Percentiles rank a stretch among this genome's conserved stretches.
phyloP scores from a whole-genome alignment of 2,888 invertebrate species.

The Physocephala rufipes region DNA sequence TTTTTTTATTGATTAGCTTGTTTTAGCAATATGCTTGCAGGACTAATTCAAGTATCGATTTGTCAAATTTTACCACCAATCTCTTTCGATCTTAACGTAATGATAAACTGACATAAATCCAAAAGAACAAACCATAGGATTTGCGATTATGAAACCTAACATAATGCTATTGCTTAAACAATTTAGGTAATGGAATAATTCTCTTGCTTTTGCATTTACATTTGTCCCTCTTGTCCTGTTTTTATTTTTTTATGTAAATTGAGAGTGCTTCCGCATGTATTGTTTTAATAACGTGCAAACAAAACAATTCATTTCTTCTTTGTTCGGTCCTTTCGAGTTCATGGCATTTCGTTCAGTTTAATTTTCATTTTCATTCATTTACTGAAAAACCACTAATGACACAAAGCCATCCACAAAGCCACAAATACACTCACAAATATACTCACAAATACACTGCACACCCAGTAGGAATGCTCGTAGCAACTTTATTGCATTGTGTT shows the following conservation, averaged over 20 bases:
- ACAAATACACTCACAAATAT: background rate
- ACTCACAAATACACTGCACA: background rate
- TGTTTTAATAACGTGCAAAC: too few species aligned
- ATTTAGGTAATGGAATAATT: too few species aligned
- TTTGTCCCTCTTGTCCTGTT: too few species aligned
- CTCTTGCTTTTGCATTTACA: too few species aligned
- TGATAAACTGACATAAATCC: too few species aligned
- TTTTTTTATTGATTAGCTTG: background rate
- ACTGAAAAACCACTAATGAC: constrained; percentile 16
- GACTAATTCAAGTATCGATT: background rate
- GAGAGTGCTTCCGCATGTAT: too few species aligned
- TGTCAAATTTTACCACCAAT: background rate
- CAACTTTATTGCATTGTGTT: too few species aligned
- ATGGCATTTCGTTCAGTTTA: background rate
- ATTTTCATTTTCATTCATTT: background rate
- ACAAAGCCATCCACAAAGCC: background rate
- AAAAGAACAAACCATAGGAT: too few species aligned
- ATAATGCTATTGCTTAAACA: too few species aligned
- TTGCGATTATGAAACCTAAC: too few species aligned
- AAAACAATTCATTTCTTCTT: too few species aligned
- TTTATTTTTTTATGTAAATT: too few species aligned
- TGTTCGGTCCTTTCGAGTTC: background rate
- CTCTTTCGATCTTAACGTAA: background rate
- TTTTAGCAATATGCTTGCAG: background rate
- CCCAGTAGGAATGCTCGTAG: background rate